Conservation (phyloP, 1,140 invertebrate genomes). For the Leucophenga varia region DNA sequence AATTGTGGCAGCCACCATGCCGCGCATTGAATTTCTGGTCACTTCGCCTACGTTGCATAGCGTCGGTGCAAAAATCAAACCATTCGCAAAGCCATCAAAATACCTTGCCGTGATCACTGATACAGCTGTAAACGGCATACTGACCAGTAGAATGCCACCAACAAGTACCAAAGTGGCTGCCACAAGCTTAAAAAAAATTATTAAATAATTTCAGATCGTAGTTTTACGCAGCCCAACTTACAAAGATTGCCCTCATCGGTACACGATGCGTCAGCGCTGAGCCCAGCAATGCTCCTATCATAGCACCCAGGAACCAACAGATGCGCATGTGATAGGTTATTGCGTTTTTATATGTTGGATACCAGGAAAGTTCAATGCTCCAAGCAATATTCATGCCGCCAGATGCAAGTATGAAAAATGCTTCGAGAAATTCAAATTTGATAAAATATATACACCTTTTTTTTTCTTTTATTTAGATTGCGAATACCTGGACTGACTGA, state of each 20-base stretch:
- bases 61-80: constrained; percentile 38
- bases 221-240: constrained; percentile 16
- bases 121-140: constrained; percentile 16
- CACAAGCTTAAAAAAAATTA: constrained; percentile 20
- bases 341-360: constrained; percentile 20
- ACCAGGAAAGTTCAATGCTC: constrained; percentile 32
- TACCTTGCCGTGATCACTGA: constrained; percentile 38
- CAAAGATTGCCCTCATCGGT: constrained; percentile 33
- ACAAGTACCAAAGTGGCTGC: constrained; percentile 32
- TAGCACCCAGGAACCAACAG: constrained; percentile 35
- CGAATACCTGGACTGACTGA: no score
- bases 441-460: no score
- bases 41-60: constrained; percentile 37
- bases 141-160: constrained; percentile 32
- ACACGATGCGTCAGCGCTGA: constrained; percentile 27
- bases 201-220: not conserved
- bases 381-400: constrained; percentile 49
- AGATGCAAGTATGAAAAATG: constrained; percentile 35
- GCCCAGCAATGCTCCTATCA: constrained; percentile 31
- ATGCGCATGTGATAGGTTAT: constrained; percentile 25
- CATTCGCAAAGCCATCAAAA: constrained; percentile 43
- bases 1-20: constrained; percentile 24
- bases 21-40: constrained; percentile 23
- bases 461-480: no score
- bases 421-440: constrained; percentile 12